Evolutionary conservation across 2,888 invertebrate genomes (phyloP).

Genomic region (Sclerodermus sp.): DNA sequence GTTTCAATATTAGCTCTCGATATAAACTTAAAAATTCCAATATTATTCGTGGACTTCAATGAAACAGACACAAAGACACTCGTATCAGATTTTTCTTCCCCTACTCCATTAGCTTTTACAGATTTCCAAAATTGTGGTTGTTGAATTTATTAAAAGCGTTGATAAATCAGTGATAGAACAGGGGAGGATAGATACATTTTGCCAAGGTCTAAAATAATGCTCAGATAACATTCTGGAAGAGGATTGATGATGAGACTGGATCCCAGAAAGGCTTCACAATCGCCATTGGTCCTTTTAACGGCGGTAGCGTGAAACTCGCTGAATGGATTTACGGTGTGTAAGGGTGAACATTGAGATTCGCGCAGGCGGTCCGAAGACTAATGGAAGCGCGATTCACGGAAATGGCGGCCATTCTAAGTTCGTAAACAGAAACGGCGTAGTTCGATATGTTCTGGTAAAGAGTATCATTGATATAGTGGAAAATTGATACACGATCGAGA

Average conservation of each 20-base stretch:
- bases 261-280: slow-evolving; percentile 20
- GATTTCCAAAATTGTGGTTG: too few relatives aligned
- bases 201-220: too few relatives aligned
- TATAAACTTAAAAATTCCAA: too few relatives aligned
- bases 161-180: too few relatives aligned
- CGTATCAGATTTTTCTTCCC: too few relatives aligned
- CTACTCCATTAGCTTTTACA: too few relatives aligned
- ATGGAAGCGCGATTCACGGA: slow-evolving; percentile 24
- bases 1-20: too few relatives aligned
- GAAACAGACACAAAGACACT: too few relatives aligned
- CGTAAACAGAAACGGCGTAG: slow-evolving; percentile 27
- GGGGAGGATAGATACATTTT: too few relatives aligned
- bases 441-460: slow-evolving; percentile 26
- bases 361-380: slow-evolving; percentile 26
- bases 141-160: too few relatives aligned
- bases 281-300: slow-evolving; percentile 26
- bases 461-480: slow-evolving; percentile 4
- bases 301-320: slow-evolving; percentile 12
- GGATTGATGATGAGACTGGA: slow-evolving; percentile 18
- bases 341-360: slow-evolving; percentile 33
- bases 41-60: too few relatives aligned
- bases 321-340: slow-evolving; percentile 26
- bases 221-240: neutral
- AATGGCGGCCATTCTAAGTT: slow-evolving; percentile 23
- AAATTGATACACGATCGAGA: too few relatives aligned